Conservation (phyloP, 2,797 vertebrate species). For the Enteromius mattozi region DNA sequence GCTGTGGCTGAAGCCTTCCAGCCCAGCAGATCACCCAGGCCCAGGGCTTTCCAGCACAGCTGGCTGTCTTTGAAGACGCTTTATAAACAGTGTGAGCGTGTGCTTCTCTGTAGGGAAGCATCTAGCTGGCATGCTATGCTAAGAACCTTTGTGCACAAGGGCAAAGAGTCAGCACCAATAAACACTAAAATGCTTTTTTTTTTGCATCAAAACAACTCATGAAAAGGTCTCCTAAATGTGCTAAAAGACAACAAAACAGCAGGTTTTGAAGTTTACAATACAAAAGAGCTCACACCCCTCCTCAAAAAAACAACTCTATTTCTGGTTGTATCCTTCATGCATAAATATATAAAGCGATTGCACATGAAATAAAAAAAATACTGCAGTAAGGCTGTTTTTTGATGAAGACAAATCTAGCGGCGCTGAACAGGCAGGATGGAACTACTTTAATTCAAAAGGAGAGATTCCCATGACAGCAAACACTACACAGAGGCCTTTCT, state of each 20-base stretch:
- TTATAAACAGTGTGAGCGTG: slow-evolving; percentile 29
- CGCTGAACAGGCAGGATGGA: slow-evolving; percentile 25
- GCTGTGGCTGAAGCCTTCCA: slow-evolving; percentile 40
- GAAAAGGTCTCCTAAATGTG: not conserved
- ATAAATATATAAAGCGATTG: not conserved
- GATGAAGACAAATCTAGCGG: slow-evolving; percentile 32
- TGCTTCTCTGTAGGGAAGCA: slow-evolving; percentile 19
- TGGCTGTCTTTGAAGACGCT: slow-evolving; percentile 43
- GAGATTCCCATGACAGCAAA: slow-evolving; percentile 33
- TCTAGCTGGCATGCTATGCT: slow-evolving; percentile 13
- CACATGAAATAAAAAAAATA: slow-evolving; percentile 15
- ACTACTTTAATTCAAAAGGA: slow-evolving; percentile 33
- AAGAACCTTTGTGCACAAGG: slow-evolving; percentile 30
- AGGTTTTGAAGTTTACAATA: not conserved
- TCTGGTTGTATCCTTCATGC: not conserved
- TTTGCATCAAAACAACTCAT: slow-evolving; percentile 12
- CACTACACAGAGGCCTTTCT: not conserved
- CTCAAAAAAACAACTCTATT: slow-evolving; percentile 2
- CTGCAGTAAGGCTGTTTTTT: slow-evolving; percentile 14
- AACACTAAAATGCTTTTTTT: slow-evolving; percentile 25
- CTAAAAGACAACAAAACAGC: slow-evolving; percentile 22
- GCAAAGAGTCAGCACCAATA: slow-evolving; percentile 29
- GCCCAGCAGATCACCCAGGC: slow-evolving; percentile 23
- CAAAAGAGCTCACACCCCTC: not conserved
- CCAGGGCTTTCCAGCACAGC: slow-evolving; percentile 27